These are phyloP conservation scores for Eurytoma californica DNA, from an alignment of 2,888 invertebrate species.

Conservation along the genomic window DNA sequence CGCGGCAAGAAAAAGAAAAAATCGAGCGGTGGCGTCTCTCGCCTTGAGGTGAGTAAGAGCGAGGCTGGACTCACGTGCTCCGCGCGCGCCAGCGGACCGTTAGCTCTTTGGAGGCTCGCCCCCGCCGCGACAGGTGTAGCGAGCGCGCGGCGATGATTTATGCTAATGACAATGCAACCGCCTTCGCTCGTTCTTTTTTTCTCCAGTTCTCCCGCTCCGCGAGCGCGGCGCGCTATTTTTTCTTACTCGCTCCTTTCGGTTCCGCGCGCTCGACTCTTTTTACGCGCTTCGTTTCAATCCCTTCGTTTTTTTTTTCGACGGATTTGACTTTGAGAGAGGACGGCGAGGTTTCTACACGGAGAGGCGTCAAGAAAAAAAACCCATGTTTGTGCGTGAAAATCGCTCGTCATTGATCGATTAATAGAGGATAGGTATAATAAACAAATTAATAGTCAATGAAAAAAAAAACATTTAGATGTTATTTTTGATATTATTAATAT, in stretches of 20 bases:
- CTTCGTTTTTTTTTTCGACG: too few relatives aligned
- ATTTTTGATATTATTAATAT: too few relatives aligned
- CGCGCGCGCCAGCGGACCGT: conserved; percentile 61
- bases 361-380: too few relatives aligned
- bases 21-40: conserved; percentile 14
- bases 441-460: too few relatives aligned
- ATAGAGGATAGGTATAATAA: too few relatives aligned
- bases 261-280: background rate
- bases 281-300: too few relatives aligned
- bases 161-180: background rate
- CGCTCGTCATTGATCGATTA: too few relatives aligned
- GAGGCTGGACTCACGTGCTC: conserved; percentile 57
- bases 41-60: conserved; percentile 52
- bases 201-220: background rate
- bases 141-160: conserved; percentile 15
- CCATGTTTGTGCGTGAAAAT: too few relatives aligned
- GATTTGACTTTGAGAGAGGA: too few relatives aligned
- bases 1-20: conserved; percentile 29
- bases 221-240: background rate
- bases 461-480: too few relatives aligned
- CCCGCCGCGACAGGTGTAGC: conserved; percentile 37
- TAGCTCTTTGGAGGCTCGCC: conserved; percentile 69
- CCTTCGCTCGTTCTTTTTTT: background rate
- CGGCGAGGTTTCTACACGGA: too few relatives aligned
- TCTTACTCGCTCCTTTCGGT: background rate